Evolutionary conservation across 1,140 invertebrate species (phyloP).

Genomic region (Megathymus violae): DNA sequence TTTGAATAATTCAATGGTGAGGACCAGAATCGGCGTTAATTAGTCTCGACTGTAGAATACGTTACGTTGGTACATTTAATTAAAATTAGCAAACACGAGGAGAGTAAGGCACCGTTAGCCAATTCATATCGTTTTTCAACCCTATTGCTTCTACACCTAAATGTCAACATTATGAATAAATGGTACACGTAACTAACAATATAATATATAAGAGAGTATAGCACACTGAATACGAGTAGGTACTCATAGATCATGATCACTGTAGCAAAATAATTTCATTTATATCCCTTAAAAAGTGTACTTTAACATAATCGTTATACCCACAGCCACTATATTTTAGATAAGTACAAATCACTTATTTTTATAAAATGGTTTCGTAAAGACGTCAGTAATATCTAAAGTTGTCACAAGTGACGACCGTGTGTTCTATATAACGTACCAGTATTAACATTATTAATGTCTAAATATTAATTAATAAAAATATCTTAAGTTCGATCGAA

Average conservation of each 20-base stretch:
- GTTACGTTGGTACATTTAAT: not conserved
- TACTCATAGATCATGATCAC: not conserved
- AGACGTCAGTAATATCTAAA: not conserved
- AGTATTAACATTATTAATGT: too few species aligned
- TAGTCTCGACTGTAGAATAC: too few species aligned
- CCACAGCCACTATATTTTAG: conserved; percentile 33
- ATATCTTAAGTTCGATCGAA: too few species aligned
- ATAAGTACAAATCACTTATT: not conserved
- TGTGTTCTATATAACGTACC: too few species aligned
- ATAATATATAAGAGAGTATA: not conserved
- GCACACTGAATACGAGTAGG: not conserved
- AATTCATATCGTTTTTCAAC: not conserved
- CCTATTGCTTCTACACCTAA: not conserved
- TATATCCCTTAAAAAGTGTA: not conserved
- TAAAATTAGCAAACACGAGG: not conserved
- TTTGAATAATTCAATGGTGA: too few species aligned
- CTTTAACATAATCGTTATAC: conserved; percentile 5
- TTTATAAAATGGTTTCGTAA: too few species aligned
- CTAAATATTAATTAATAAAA: too few species aligned
- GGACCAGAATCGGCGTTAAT: too few species aligned
- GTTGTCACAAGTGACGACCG: too few species aligned
- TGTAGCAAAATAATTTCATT: not conserved
- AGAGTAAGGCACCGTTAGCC: not conserved
- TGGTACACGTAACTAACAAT: not conserved
- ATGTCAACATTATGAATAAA: too few species aligned